Evolutionary conservation across 2,797 vertebrate species (phyloP), one percentile per base, ranked within the genome.

Genomic region (Acanthurus leucopareius): DNA sequence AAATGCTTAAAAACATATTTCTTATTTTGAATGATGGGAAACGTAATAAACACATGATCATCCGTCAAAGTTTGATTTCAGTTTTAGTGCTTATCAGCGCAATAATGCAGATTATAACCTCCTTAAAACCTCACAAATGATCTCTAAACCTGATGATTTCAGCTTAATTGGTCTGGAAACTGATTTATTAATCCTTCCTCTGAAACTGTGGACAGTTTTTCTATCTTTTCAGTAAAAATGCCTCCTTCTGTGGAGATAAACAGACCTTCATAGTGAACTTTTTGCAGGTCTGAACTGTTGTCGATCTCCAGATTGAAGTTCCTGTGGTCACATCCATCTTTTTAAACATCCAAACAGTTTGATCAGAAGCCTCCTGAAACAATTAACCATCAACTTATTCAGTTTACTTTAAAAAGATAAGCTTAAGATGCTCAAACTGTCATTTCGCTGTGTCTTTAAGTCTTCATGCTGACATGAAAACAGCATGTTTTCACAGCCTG

Each of bases 401-500:
- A 7, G n/a, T 20, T 62, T 54, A 9, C 45, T 67, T n/a, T 58
- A 8, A 48, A 32, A 65, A 44, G n/a, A 44, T 11, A 10, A 73
- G 42, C 28, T 48, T 25, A 57, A 74, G 63, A 72, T 20, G 70
- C 54, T 61, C 17, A 1, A 4, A 32, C 58, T 20, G 64, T 82
- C 69, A 67, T 68, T 69, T 72, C 17, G 10, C 62, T 54, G 38
- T 56, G n/a, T 53, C 49, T 69, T 83, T 64, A 72, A 77, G 42
- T 57, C 79, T 35, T 73, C 66, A 63, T 35, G 16, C 38, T 86
- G 77, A 86, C 69, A 66, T 77, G 73, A 63, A 84, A 80, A 85
- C 83, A 79, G 63, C 7, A 52, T 73, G 68, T 82, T 82, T 86
- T 75, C 71, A 68, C 65, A 75, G 56, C 28, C 53, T 0, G 32